These are phyloP conservation scores for Antechinus flavipes DNA, from an alignment of 2,113 vertebrate species.

Conservation along the genomic window DNA sequence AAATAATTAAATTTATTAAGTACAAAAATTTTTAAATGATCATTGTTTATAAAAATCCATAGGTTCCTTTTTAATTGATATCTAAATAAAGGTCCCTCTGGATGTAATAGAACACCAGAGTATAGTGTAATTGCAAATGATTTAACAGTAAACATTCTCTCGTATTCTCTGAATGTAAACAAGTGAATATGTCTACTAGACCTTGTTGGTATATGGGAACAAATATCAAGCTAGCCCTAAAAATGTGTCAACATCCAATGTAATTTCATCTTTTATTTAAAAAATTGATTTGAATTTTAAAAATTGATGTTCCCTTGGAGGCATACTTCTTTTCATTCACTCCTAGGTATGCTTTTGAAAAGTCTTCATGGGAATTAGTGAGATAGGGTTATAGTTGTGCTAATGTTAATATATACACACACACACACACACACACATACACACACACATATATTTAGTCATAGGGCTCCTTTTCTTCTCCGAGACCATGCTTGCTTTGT, in stretches of 20 bases:
- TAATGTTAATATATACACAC: neutral
- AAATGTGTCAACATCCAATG: neutral
- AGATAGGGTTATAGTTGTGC: constrained; percentile 7
- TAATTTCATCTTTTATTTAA: constrained; percentile 58
- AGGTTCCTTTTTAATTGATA: constrained; percentile 7
- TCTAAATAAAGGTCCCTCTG: neutral
- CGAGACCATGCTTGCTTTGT: constrained; percentile 39
- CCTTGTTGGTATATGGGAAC: neutral
- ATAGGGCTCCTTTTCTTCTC: constrained; percentile 15
- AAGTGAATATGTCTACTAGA: neutral
- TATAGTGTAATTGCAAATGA: neutral
- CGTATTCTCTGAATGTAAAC: neutral
- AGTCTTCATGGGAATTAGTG: constrained; percentile 17
- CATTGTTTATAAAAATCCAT: constrained; percentile 2
- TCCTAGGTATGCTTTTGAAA: constrained; percentile 50
- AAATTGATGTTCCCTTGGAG: constrained; percentile 20
- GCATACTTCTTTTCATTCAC: constrained; percentile 29
- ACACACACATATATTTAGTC: constrained; percentile 20
- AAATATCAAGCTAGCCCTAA: neutral
- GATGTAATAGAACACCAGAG: constrained; percentile 30
- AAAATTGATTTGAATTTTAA: constrained; percentile 44
- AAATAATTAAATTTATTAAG: constrained; percentile 29
- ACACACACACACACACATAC: too few relatives aligned
- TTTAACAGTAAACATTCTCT: neutral
- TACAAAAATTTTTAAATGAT: neutral